These are phyloP conservation scores for Teleogryllus occipitalis DNA, from an alignment of 1,140 invertebrate genomes.

Conservation along the genomic window DNA sequence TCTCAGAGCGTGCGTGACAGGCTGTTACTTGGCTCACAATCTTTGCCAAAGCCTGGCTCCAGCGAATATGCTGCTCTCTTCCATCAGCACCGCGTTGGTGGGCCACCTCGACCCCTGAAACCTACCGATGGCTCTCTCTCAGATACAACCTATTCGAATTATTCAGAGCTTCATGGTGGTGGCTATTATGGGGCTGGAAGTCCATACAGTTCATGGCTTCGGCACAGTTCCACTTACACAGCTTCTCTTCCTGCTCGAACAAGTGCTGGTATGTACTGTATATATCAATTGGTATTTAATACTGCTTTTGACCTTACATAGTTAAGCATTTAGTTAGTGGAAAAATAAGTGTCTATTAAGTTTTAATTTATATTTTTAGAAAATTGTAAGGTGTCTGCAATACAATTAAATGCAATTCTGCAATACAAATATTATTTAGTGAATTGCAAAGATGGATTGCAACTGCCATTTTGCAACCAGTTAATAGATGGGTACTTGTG, in stretches of 20 bases:
- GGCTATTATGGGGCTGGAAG: conserved; percentile 40
- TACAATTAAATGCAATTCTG: too few species aligned
- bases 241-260: conserved; percentile 38
- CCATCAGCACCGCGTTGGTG: conserved; percentile 35
- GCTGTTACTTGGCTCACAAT: conserved; percentile 68
- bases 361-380: too few species aligned
- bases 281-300: background rate
- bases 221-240: conserved; percentile 50
- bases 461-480: too few species aligned
- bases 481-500: too few species aligned
- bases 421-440: too few species aligned
- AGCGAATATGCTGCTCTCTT: conserved; percentile 54
- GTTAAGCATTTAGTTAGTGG: background rate
- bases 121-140: conserved; percentile 66
- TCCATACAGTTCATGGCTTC: conserved; percentile 48
- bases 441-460: too few species aligned
- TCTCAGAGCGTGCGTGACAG: conserved; percentile 75
- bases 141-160: conserved; percentile 52
- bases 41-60: conserved; percentile 63
- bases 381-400: too few species aligned
- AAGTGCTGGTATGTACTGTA: conserved; percentile 27
- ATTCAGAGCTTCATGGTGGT: conserved; percentile 43
- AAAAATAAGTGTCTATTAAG: background rate
- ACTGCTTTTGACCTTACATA: background rate
- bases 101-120: conserved; percentile 33